Percentiles rank a stretch among this genome's conserved stretches.
Evolutionary conservation across 2,888 invertebrate species (phyloP).

Genomic region (Mythimna impura): DNA sequence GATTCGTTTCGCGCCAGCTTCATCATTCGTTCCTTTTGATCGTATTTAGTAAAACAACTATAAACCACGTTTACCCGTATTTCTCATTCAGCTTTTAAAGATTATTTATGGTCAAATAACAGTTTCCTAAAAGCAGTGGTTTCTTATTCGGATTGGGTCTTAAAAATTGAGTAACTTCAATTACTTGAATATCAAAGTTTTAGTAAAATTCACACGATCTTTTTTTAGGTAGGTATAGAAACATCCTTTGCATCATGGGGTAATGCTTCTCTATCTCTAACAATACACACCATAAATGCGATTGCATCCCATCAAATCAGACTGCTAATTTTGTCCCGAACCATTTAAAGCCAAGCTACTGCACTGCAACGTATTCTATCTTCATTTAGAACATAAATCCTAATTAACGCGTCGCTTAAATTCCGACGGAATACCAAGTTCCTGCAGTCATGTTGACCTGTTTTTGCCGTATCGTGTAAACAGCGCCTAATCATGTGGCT

Average conservation of each 20-base stretch:
- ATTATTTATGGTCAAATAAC: slow-evolving; percentile 24
- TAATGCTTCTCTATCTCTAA: background rate
- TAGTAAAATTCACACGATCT: background rate
- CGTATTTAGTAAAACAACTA: slow-evolving; percentile 49
- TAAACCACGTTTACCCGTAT: slow-evolving; percentile 30
- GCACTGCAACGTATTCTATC: background rate
- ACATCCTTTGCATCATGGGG: background rate
- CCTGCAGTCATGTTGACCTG: slow-evolving; percentile 55
- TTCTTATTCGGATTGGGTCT: background rate
- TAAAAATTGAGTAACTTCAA: slow-evolving; percentile 4
- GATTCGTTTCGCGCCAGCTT: slow-evolving; percentile 42
- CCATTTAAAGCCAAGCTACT: background rate
- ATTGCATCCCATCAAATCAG: background rate
- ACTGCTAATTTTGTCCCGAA: background rate
- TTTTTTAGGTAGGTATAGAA: background rate
- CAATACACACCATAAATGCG: background rate
- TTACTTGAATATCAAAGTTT: background rate
- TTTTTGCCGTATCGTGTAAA: slow-evolving; percentile 57
- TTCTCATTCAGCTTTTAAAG: slow-evolving; percentile 26
- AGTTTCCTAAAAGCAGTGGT: background rate
- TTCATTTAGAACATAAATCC: slow-evolving; percentile 32
- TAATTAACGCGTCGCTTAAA: slow-evolving; percentile 51
- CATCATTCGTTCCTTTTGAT: slow-evolving; percentile 55
- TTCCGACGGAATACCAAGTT: slow-evolving; percentile 39
- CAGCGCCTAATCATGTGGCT: slow-evolving; percentile 55